Evolutionary conservation across 2,888 invertebrate genomes (phyloP).

Genomic region (Archips crataeganus): DNA sequence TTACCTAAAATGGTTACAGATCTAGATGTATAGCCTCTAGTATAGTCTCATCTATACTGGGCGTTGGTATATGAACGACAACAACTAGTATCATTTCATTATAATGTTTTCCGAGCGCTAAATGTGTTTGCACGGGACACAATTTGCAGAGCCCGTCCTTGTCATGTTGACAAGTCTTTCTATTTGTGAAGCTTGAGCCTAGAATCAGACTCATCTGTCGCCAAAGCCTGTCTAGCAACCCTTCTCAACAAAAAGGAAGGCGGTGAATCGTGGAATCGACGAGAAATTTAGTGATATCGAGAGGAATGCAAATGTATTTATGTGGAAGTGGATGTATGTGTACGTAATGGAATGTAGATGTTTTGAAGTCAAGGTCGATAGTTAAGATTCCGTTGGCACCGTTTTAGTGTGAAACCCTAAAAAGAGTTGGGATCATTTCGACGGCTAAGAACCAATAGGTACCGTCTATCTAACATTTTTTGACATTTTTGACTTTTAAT

Average conservation of each 20-base stretch:
- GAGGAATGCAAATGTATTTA: slow-evolving; percentile 4
- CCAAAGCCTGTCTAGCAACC: neutral
- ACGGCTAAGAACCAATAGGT: too few relatives aligned
- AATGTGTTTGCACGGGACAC: slow-evolving; percentile 1
- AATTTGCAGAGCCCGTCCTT: neutral
- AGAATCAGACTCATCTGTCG: neutral
- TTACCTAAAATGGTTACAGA: too few relatives aligned
- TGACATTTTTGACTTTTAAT: too few relatives aligned
- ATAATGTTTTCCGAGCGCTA: neutral
- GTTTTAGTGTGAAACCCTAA: too few relatives aligned
- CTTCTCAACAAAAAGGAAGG: slow-evolving; percentile 4
- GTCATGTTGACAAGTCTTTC: neutral
- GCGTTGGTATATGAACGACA: too few relatives aligned
- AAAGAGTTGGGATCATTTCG: too few relatives aligned
- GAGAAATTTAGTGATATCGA: slow-evolving; percentile 15
- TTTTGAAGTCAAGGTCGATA: neutral
- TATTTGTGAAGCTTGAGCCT: neutral
- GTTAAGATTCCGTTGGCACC: neutral
- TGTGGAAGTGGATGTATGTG: neutral
- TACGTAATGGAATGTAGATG: neutral
- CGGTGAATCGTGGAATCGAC: slow-evolving; percentile 4
- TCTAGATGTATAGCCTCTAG: too few relatives aligned
- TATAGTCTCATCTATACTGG: too few relatives aligned
- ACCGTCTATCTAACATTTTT: too few relatives aligned
- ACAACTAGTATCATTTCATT: too few relatives aligned